Evolutionary conservation across 1,140 invertebrate genomes (phyloP).

Genomic region (Anthonomus grandis): DNA sequence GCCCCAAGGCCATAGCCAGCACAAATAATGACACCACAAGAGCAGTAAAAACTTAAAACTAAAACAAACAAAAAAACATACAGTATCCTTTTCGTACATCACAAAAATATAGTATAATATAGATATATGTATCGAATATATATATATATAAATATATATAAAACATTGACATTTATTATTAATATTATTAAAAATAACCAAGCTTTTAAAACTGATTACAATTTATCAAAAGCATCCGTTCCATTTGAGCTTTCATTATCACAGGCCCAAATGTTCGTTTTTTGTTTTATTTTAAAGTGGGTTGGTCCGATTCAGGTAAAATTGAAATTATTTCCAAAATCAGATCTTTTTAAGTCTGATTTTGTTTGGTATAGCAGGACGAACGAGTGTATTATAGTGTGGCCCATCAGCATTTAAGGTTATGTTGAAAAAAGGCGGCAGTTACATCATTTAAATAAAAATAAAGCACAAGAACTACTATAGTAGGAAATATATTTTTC

Average conservation of each 20-base stretch:
- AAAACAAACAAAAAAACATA: conserved; percentile 11
- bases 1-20: conserved; percentile 10
- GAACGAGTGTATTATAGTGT: no score
- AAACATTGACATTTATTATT: conserved; percentile 46
- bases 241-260: conserved; percentile 33
- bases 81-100: conserved; percentile 42
- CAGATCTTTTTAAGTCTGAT: no score
- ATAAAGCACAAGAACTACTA: no score
- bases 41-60: conserved; percentile 8
- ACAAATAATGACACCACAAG: conserved; percentile 24
- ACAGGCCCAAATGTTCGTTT: conserved; percentile 26
- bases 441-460: no score
- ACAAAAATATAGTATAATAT: conserved; percentile 41
- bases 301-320: conserved; percentile 32
- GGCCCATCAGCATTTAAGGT: background rate
- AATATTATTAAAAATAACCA: no score
- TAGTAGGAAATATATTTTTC: no score
- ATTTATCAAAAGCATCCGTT: conserved; percentile 22
- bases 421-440: background rate
- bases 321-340: no score
- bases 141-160: conserved; percentile 37
- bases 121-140: conserved; percentile 43
- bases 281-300: no score
- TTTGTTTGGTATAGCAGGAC: no score
- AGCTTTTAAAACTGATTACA: no score